phyloP scores from a whole-genome alignment of 2,888 invertebrate genomes.

The Megastigmus dorsalis region DNA sequence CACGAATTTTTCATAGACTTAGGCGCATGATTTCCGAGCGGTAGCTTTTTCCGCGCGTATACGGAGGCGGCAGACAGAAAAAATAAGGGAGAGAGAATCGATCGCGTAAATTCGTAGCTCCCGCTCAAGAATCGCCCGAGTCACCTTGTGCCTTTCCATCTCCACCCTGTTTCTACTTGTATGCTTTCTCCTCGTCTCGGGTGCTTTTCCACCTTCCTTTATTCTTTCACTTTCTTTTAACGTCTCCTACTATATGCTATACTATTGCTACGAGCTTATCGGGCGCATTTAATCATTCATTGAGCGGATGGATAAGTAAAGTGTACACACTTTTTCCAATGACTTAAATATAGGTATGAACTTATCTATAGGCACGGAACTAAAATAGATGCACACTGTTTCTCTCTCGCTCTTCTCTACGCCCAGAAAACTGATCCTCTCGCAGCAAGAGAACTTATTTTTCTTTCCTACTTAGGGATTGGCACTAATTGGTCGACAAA shows the following conservation, averaged over 20 bases:
- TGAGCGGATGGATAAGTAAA: background rate
- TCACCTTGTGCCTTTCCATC: slow-evolving; percentile 19
- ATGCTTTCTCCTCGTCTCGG: no score
- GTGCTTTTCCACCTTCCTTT: background rate
- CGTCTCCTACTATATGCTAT: no score
- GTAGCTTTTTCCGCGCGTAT: no score
- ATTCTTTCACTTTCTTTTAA: background rate
- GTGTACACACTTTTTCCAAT: background rate
- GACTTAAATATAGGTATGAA: no score
- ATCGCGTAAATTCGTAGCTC: slow-evolving; percentile 44
- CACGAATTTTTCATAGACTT: no score
- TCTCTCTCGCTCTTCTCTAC: background rate
- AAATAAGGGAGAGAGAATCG: no score
- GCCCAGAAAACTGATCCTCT: slow-evolving; percentile 22
- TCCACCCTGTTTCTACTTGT: slow-evolving; percentile 15
- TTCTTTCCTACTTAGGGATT: no score
- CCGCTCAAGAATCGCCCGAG: slow-evolving; percentile 36
- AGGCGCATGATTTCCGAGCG: no score
- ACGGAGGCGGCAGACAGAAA: no score
- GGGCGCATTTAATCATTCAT: background rate
- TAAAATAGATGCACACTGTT: background rate
- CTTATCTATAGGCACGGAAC: no score
- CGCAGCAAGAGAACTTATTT: no score
- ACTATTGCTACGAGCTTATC: no score
- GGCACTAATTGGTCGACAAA: background rate